Percentiles rank a stretch among this genome's conserved stretches.
phyloP scores from a whole-genome alignment of 1,140 invertebrate genomes.

The Zaprionus nigranus region DNA sequence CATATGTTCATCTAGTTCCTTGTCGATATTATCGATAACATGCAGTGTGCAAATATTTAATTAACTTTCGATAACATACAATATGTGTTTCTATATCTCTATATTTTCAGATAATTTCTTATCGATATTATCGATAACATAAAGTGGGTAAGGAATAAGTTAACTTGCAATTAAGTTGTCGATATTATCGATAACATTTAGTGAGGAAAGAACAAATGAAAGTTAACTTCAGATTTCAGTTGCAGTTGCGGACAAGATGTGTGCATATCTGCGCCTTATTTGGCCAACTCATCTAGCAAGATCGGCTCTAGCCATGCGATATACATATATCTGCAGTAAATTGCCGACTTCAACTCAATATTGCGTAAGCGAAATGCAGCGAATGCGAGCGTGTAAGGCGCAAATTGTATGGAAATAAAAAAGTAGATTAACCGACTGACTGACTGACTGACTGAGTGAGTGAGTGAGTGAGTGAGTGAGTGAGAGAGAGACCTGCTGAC shows the following conservation, averaged over 20 bases:
- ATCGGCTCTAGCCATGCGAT: slow-evolving; percentile 3
- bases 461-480: background rate
- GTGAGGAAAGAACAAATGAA: background rate
- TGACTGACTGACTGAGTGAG: background rate
- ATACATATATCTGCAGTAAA: background rate
- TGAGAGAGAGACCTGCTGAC: background rate
- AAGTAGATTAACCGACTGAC: slow-evolving; percentile 28
- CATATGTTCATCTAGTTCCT: no score
- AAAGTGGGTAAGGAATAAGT: background rate
- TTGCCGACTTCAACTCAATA: background rate
- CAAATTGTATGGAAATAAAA: slow-evolving; percentile 23
- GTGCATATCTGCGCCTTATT: background rate
- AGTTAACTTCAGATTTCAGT: background rate
- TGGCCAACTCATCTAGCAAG: background rate
- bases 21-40: no score
- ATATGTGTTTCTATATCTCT: no score
- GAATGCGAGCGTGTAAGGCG: slow-evolving; percentile 5
- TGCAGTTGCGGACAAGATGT: no score
- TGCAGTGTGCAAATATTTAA: no score
- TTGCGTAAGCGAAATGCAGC: background rate
- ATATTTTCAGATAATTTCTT: background rate
- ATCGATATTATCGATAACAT: background rate
- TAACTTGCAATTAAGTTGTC: background rate
- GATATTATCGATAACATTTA: background rate
- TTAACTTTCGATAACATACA: no score